These are phyloP conservation scores for Ferdinandea cuprea DNA, from an alignment of 2,888 invertebrate genomes.

Conservation along the genomic window DNA sequence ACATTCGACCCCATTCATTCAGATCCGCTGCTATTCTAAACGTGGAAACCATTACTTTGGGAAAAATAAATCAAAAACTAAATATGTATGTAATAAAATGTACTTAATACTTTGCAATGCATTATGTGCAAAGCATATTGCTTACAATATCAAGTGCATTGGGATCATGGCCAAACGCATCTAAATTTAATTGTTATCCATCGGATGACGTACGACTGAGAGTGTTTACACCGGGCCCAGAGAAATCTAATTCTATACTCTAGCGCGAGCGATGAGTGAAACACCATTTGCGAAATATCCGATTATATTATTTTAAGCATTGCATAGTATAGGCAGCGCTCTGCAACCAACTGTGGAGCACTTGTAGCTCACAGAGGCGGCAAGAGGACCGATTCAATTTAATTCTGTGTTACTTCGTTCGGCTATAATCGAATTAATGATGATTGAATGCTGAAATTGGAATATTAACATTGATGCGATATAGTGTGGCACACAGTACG, in stretches of 20 bases:
- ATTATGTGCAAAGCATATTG: constrained; percentile 5
- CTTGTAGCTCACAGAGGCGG: not conserved
- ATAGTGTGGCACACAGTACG: not conserved
- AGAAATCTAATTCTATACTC: constrained; percentile 43
- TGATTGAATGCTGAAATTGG: constrained; percentile 70
- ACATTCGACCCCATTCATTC: constrained; percentile 16
- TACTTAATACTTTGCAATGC: not conserved
- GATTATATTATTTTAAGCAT: constrained; percentile 51
- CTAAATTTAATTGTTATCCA: constrained; percentile 51
- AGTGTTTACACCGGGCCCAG: constrained; percentile 22
- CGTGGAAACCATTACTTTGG: not conserved
- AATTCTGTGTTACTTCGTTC: constrained; percentile 61
- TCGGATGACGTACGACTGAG: constrained; percentile 33
- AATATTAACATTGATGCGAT: constrained; percentile 44
- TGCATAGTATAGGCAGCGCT: constrained; percentile 15
- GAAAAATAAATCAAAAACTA: not conserved
- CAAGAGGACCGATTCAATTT: constrained; percentile 49
- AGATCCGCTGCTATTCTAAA: too few species aligned
- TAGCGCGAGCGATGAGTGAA: constrained; percentile 29
- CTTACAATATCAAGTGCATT: constrained; percentile 41
- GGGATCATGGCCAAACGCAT: constrained; percentile 59
- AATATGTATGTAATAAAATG: constrained; percentile 7
- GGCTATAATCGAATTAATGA: constrained; percentile 65
- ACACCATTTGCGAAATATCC: constrained; percentile 53
- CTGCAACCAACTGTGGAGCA: not conserved